phyloP scores from a whole-genome alignment of 2,797 vertebrate species.

The Sebastiscus tertius region DNA sequence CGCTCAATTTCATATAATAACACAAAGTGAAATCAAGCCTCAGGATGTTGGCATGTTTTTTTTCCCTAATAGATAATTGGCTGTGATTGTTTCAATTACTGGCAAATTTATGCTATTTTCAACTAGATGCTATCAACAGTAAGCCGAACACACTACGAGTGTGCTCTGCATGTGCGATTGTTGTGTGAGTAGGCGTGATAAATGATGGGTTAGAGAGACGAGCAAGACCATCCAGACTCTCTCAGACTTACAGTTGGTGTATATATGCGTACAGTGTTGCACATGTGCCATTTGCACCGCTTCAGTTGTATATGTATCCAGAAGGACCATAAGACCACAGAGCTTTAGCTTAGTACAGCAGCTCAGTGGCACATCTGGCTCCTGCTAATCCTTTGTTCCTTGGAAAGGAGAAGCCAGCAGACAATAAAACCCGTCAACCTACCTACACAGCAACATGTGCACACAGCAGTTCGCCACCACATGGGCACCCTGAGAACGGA shows the following conservation, averaged over 20 bases:
- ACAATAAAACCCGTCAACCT: conserved; percentile 28
- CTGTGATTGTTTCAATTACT: not conserved
- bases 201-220: not conserved
- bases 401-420: conserved; percentile 15
- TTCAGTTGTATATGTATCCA: not conserved
- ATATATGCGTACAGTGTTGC: not conserved
- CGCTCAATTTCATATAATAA: not conserved
- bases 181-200: not conserved
- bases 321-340: conserved; percentile 3
- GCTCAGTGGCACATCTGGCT: conserved; percentile 54
- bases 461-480: conserved; percentile 19
- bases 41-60: not conserved
- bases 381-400: conserved; percentile 44
- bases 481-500: not conserved
- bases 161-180: not conserved
- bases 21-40: not conserved
- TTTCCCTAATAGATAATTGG: not conserved
- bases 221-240: not conserved
- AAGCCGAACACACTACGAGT: not conserved
- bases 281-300: not conserved
- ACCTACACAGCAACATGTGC: conserved; percentile 1
- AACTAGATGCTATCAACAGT: not conserved
- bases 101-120: not conserved
- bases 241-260: not conserved
- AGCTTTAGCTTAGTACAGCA: conserved; percentile 41